A percentile compares a stretch with the other conserved stretches of the same genome.
Conservation (phyloP, 2,113 vertebrate genomes). For the Noctilio leporinus region DNA sequence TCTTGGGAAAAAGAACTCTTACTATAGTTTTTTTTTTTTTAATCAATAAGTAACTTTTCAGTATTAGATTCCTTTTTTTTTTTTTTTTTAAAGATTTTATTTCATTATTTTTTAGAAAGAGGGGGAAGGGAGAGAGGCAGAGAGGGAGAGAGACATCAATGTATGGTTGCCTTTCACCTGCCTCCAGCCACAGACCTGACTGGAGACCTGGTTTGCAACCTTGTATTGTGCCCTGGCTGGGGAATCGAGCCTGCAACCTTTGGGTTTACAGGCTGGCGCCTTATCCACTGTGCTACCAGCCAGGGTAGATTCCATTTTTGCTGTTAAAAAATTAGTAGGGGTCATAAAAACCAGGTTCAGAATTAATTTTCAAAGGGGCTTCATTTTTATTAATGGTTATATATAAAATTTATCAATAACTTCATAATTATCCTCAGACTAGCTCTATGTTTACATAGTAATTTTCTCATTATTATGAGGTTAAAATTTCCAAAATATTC, state of each 20-base stretch:
- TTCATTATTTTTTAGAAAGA: too few species aligned
- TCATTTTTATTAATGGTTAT: constrained; percentile 19
- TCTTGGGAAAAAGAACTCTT: neutral
- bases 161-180: too few species aligned
- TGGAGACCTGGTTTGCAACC: too few species aligned
- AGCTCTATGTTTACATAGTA: neutral
- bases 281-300: too few species aligned
- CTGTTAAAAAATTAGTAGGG: neutral
- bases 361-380: neutral
- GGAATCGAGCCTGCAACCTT: too few species aligned
- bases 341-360: neutral
- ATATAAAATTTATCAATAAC: neutral
- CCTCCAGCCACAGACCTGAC: too few species aligned
- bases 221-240: too few species aligned
- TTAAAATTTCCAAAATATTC: neutral
- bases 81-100: too few species aligned
- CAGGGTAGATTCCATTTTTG: too few species aligned
- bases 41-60: neutral
- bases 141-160: too few species aligned
- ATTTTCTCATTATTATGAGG: neutral
- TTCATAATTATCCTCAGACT: constrained; percentile 9
- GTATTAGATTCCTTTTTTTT: neutral
- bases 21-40: neutral
- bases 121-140: too few species aligned
- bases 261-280: too few species aligned